Conservation (phyloP, 2,888 invertebrate species). For the Drosophila tanythrix region DNA sequence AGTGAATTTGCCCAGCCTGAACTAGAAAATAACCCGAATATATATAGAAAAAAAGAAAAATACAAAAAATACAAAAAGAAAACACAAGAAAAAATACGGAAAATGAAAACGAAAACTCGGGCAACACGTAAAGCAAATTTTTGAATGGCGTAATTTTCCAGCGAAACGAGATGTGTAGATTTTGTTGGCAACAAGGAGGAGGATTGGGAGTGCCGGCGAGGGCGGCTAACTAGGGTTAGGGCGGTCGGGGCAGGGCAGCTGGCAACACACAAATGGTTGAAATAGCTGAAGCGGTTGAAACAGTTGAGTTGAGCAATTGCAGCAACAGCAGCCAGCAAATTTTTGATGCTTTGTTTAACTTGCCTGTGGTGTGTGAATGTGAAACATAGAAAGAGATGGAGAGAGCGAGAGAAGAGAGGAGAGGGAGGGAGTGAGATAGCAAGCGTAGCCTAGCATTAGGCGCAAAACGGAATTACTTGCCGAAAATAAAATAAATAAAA, state of each 20-base stretch:
- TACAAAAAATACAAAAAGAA: neutral
- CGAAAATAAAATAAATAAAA: slow-evolving; percentile 71
- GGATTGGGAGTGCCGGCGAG: neutral
- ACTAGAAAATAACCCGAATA: slow-evolving; percentile 33
- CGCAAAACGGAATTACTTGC: slow-evolving; percentile 71
- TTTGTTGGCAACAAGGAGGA: slow-evolving; percentile 5
- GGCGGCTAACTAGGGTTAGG: neutral
- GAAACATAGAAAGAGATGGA: neutral
- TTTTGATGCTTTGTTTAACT: slow-evolving; percentile 70
- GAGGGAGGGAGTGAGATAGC: slow-evolving; percentile 11
- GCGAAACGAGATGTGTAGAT: slow-evolving; percentile 58
- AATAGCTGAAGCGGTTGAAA: slow-evolving; percentile 49
- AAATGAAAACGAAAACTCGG: slow-evolving; percentile 37
- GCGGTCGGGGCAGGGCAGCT: slow-evolving; percentile 7
- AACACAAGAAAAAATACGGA: slow-evolving; percentile 8
- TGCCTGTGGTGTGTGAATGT: slow-evolving; percentile 30
- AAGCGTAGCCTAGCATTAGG: slow-evolving; percentile 63
- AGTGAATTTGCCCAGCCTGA: slow-evolving; percentile 45
- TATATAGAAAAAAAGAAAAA: neutral
- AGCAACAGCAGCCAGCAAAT: slow-evolving; percentile 50
- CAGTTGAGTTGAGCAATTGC: slow-evolving; percentile 59
- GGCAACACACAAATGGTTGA: slow-evolving; percentile 30
- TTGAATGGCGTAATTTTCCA: slow-evolving; percentile 71
- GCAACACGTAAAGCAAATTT: slow-evolving; percentile 70
- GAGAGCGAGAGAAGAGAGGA: neutral